Conservation (phyloP, 2,113 vertebrate genomes). For the Pristiophorus japonicus region DNA sequence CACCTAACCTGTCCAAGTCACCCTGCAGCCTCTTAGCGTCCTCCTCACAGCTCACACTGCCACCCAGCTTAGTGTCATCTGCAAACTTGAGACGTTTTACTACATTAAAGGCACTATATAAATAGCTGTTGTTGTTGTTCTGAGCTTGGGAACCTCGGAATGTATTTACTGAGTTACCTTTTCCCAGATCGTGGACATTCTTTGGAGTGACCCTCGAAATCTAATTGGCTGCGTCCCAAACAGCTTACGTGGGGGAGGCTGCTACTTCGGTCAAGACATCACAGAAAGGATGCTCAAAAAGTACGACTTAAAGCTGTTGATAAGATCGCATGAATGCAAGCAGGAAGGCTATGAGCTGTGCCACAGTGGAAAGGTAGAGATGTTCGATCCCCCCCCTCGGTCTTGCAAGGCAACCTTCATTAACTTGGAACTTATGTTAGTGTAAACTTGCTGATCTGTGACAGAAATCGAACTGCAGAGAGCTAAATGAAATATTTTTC, state of each 20-base stretch:
- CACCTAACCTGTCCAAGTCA: too few species aligned
- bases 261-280: conserved; percentile 89
- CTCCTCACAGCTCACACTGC: too few species aligned
- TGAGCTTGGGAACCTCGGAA: too few species aligned
- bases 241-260: conserved; percentile 79
- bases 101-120: too few species aligned
- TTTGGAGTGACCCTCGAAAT: conserved; percentile 89
- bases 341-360: conserved; percentile 85
- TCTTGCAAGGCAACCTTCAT: background rate
- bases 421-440: background rate
- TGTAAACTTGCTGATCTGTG: background rate
- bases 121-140: too few species aligned
- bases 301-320: conserved; percentile 75
- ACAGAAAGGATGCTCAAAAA: conserved; percentile 67
- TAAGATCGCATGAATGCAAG: conserved; percentile 93
- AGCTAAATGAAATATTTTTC: conserved; percentile 25
- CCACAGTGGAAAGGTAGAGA: conserved; percentile 76
- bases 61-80: too few species aligned
- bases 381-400: background rate
- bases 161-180: conserved; percentile 37
- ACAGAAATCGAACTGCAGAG: too few species aligned
- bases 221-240: conserved; percentile 79
- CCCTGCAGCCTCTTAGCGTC: too few species aligned
- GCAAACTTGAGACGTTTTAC: too few species aligned
- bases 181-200: conserved; percentile 73